Base-by-base conservation (phyloP, 2,888 invertebrate species). In the Platycheirus rosarum region DNA sequence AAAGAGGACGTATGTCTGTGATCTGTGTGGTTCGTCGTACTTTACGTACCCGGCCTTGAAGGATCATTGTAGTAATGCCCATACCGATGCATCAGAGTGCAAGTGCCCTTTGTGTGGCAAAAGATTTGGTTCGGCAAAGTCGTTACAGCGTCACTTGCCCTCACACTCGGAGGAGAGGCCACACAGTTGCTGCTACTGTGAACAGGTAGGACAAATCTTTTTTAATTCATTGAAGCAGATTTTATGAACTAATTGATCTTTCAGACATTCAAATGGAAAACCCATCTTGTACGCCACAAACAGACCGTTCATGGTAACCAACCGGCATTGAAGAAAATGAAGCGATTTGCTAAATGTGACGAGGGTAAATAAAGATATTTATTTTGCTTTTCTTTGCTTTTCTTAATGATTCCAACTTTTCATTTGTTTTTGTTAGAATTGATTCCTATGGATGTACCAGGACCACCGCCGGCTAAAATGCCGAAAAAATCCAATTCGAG, bases 111-210 rank as follows among this genome's bases (percentile, higher is more conserved):
- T 90, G 40, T 91, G 91, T 65, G 89, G 90, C 60, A 90, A 90
- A 76, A 87, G 89, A 23, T 91, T 91, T 55, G 89, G 89, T 18
- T 89, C 90, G 3, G 89, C 87, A 20, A 90, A 90, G 74, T 90
- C 90, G 3, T 78, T 90, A 68, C 89, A 90, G 76, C 87, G 90
- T 4, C 91, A 91, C 84, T 86, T 90, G 84, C 89, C 89, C n/a
- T 89, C 90, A 0, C 91, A 91, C 84, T 90, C 91, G 6, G 91
- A 91, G 84, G 90, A 91, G 76, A 86, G 91, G 20, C 90, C 91
- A 48, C 90, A 90, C 63, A 88, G 89, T 71, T 91, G 91, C 84
- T 87, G 87, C 80, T 87, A 89, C 76, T 91, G 91, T 87, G 88
- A 89, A 85, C 89, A 90, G 87, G 89, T 90, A 84, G 42, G 46